These are phyloP conservation scores for Myiothlypis coronata DNA, from an alignment of 2,797 vertebrate genomes.

Conservation along the genomic window DNA sequence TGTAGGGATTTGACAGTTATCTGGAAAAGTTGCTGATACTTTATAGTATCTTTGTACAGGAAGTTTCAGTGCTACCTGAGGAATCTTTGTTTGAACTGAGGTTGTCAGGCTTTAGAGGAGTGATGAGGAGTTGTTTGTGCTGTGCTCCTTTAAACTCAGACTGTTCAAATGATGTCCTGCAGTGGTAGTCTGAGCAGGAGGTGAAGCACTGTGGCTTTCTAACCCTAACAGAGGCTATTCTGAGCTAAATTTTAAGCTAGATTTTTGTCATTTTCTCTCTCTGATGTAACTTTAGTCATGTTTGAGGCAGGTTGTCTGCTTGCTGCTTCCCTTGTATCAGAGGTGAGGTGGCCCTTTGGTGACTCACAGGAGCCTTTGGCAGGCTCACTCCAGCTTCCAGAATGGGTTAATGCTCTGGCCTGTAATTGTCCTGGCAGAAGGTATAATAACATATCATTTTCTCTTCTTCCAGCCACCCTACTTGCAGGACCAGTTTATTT, in stretches of 20 bases:
- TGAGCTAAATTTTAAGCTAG: not conserved
- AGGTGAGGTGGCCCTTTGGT: not conserved
- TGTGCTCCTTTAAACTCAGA: not conserved
- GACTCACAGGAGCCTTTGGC: not conserved
- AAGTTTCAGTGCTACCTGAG: slow-evolving; percentile 83
- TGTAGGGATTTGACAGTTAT: slow-evolving; percentile 80
- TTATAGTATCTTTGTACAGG: slow-evolving; percentile 79
- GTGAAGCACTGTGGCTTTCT: not conserved
- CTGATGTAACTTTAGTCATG: not conserved
- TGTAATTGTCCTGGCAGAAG: not conserved
- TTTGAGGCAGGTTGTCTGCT: not conserved
- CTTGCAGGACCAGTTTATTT: slow-evolving; percentile 22
- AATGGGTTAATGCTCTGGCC: not conserved
- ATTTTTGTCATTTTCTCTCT: not conserved
- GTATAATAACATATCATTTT: slow-evolving; percentile 3
- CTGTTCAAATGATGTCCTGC: not conserved
- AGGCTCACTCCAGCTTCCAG: not conserved
- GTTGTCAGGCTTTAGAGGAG: slow-evolving; percentile 82
- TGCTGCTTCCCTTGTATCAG: not conserved
- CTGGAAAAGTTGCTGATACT: slow-evolving; percentile 83
- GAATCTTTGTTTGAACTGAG: slow-evolving; percentile 81
- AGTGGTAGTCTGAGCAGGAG: not conserved
- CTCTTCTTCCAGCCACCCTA: not conserved
- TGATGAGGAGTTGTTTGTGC: slow-evolving; percentile 61
- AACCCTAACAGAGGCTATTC: not conserved